Base-by-base conservation (phyloP, 2,888 invertebrate species). In the Bibio marci region DNA sequence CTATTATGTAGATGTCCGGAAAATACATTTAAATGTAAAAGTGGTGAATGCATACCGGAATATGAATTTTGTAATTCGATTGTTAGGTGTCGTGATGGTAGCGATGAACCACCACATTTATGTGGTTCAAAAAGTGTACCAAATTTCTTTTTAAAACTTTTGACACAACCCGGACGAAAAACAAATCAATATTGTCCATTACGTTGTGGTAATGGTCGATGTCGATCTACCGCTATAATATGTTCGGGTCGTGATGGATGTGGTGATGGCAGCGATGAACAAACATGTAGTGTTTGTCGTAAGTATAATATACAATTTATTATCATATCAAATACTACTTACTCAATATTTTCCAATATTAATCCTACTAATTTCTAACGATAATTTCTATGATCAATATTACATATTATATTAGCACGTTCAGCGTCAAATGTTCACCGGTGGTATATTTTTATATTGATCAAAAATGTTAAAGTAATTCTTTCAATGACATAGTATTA, bases 41-140 rank as follows among this genome's bases (percentile, higher is more conserved):
- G 83, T 48, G 88, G 88, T 18, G 81, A 83, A 55, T 90, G 88
- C 53, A 61, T 88, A 42, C 88, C 88, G 0, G 87, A 85, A 52
- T 87, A 85, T 54, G 86, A 86, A 58, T 88, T 87, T 62, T 91
- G 90, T 61, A 90, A 91, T 62, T 86, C 88, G 5, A 81, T 87
- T 40, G 71, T 83, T 37, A 76, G 79, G 43, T 88, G 88, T 61
- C 72, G 76, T 48, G 90, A 90, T 58, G 86, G 78, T n/a, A 85
- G 83, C 43, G 90, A 90, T 55, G 90, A 90, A 57, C 81, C 82
- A 1, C 72, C 77, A n/a, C 76, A 77, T 52, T 66, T 80, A 14
- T 86, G 85, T 56, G 64, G 60, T 25, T 64, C 65, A 1, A 66
- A 67, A 25, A 55, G 64, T 26, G 50, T 61, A 44, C 59, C 62